Evolutionary conservation across 2,113 vertebrate species (phyloP), one percentile per base, ranked within the genome.

Genomic region (rat (Rattus norvegicus)): DNA sequence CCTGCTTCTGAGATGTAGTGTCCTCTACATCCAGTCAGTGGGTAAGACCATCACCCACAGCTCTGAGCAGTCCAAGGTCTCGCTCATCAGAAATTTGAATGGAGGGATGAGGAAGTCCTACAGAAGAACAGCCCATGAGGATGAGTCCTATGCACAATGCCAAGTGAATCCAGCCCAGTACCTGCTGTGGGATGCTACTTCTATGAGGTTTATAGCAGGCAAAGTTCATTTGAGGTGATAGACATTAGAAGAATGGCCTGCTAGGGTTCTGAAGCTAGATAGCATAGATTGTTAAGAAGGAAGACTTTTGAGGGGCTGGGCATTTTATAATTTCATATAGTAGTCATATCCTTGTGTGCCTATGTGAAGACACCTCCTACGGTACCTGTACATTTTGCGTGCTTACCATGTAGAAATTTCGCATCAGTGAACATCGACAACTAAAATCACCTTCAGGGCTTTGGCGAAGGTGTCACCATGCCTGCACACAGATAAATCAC

Each of bases 11-110:
- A 24, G 26, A 16, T 26, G 7, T 7, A 36, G 65, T 26, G n/a
- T 9, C 28, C 7, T 10, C 28, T 13, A 20, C 7, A 83, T 28
- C 30, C 2, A 2, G 39, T 1, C 3, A 1, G 39, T 1, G 4
- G 67, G 2, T 59, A 3, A 77, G 54, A 61, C 54, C 49, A 69
- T 36, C 26, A n/a, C 20, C 26, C 65, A 56, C 22, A 76, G 83
- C 47, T 63, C 43, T 47, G 49, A 73, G 26, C 54, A 22, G 2
- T 39, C 11, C 16, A 79, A 61, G 63, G 33, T 0, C 22, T 80
- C 54, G 36, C 47, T 84, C 52, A 47, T 28, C 1, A 22, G 81
- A 80, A 7, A 14, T 76, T 24, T 52, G 79, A 73, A 85, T 76
- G 65, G 47, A 75, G 36, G 39, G 59, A 28, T 54, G 36, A 39